Evolutionary conservation across 2,797 vertebrate species (phyloP), one percentile per base, ranked within the genome.

Genomic region (Gymnocypris eckloni): DNA sequence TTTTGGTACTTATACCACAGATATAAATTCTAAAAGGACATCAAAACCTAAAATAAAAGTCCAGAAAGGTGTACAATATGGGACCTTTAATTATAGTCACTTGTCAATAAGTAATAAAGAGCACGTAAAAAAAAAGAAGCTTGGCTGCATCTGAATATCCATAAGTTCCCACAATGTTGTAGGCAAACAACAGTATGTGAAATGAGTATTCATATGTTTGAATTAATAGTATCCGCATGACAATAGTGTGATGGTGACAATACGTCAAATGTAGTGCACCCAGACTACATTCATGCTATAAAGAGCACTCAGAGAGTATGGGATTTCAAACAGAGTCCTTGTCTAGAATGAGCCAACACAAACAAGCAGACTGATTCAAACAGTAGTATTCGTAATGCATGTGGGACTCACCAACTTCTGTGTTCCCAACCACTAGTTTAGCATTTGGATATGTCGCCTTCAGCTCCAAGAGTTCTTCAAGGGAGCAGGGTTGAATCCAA

Each of bases 371-470:
- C 10, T 20, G 69, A 39, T 43, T 11, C 10, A 22, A 56, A 22
- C 20, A 22, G 22, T 75, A 6, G 25, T 37, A 64, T 79, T 22
- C 6, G 0, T 28, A 84, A 43, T 52, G 20, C 41, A 79, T 78
- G 20, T 28, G 13, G 43, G 33, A 76, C 97, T 96, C 90, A 99
- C 98, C 98, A 0, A 99, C 96, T 98, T 99, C 98, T 0, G 97
- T 99, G 95, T 99, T 99, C 5, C 98, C 98, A 84, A 98, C 96
- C 85, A 99, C 98, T 0, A 99, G 93, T 81, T 95, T 96, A 86
- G 97, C 97, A 0, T 92, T 90, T 0, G 97, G 97, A 82, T 97
- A 89, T 82, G 94, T 91, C 67, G 94, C 94, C 85, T 98, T 99
- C 75, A 98, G 94, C 5, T 88, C 88, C 88, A 99, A 89, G 13